Base-by-base conservation (phyloP, 2,888 invertebrate species). In the Pimpla rufipes region DNA sequence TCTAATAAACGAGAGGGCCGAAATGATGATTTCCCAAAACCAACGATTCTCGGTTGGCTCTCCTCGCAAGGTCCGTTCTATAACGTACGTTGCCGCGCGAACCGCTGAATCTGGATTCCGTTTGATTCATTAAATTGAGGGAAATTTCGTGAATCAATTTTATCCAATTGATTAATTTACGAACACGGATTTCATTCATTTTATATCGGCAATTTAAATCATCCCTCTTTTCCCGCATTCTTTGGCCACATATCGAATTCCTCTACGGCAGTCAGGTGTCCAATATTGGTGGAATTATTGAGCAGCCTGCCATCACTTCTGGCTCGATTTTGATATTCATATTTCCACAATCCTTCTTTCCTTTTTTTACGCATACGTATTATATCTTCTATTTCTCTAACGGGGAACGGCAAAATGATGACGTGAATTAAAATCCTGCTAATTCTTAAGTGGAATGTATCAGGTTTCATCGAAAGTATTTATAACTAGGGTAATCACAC, bases 21-120 rank as follows among this genome's bases (percentile, higher is more conserved):
- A 8, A 52, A 29, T 62, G 52, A 70, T 64, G 50, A 64, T 70
- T 37, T 50, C 35, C 8, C 23, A n/a, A 62, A 70, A 62, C 35
- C 1, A 57, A 37, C 23, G 57, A 21, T 13, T 52, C 6, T 35
- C 59, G 42, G 42, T 76, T 21, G 23, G 52, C 16, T 4, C 16
- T 40, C 13, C 42, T 7, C 45, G 66, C 0, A 3, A 21, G 10
- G 8, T 13, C 16, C n/a, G 0, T 42, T 18, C 6, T 0, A 18
- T 21, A 52, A 16, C 52, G 0, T 2, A 4, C 13, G 3, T n/a
- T 29, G 13, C 29, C 5, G n/a, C 0, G 8, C 21, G 4, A 67
- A 35, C 16, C 16, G 3, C 8, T 21, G n/a, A 71, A 45, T 71
- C 13, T 10, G 10, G n/a, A 55, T 11, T 10, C 21, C 10, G 23